Conservation (phyloP, 2,888 invertebrate genomes). For the Eurois occulta region DNA sequence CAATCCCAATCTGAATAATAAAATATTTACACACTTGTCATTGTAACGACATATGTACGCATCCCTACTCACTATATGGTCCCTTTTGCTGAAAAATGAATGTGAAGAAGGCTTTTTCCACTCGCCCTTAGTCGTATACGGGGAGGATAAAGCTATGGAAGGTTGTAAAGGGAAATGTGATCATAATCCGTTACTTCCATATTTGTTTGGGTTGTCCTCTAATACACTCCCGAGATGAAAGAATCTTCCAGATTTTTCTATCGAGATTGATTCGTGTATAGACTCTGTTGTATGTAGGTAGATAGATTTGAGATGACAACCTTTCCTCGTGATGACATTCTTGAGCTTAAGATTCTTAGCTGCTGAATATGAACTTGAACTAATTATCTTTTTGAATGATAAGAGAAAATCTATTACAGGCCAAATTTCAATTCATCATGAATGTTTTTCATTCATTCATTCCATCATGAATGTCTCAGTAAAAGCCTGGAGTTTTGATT, state of each 20-base stretch:
- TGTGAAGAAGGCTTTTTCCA: constrained; percentile 76
- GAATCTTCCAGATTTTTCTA: constrained; percentile 61
- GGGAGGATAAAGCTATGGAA: constrained; percentile 80
- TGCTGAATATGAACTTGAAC: background rate
- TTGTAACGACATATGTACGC: constrained; percentile 72
- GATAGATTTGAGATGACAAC: background rate
- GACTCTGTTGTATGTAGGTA: background rate
- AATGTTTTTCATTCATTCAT: no score
- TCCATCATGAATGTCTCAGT: background rate
- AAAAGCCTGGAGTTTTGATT: background rate
- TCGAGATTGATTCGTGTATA: constrained; percentile 53
- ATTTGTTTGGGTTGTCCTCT: constrained; percentile 79
- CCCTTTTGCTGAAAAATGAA: constrained; percentile 81
- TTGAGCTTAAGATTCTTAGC: background rate
- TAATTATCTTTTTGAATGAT: background rate
- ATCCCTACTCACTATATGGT: constrained; percentile 76
- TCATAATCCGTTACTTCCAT: constrained; percentile 83
- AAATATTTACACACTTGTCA: constrained; percentile 82
- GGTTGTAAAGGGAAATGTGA: constrained; percentile 84
- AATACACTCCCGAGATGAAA: constrained; percentile 68
- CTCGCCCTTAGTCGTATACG: constrained; percentile 73
- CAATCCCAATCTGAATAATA: constrained; percentile 76
- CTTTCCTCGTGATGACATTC: constrained; percentile 2
- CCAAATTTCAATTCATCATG: no score
- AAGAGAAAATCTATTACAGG: background rate